phyloP scores from a whole-genome alignment of 2,113 vertebrate species.

The Coptodon bakossiorum region DNA sequence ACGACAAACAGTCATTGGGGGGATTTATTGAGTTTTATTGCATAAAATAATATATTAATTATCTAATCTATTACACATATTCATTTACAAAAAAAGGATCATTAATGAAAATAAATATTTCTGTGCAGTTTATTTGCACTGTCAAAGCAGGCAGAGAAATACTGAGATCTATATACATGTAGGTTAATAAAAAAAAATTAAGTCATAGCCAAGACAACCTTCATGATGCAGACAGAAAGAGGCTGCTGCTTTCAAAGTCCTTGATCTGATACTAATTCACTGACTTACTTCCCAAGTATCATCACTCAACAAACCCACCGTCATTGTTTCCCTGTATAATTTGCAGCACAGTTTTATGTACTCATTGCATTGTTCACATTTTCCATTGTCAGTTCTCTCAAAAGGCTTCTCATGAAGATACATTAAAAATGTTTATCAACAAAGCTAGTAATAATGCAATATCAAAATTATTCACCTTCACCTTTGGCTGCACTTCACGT shows the following conservation, averaged over 20 bases:
- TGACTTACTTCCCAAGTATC: not conserved
- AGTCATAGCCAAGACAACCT: not conserved
- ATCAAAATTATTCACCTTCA: not conserved
- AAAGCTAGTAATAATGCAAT: constrained; percentile 1
- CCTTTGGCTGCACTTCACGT: constrained; percentile 23
- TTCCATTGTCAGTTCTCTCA: not conserved
- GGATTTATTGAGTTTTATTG: constrained; percentile 50
- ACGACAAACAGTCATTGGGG: not conserved
- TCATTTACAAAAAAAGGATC: constrained; percentile 53
- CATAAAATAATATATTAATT: constrained; percentile 47
- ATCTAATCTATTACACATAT: constrained; percentile 48
- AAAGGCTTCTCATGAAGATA: not conserved
- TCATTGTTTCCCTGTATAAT: not conserved
- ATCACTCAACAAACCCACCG: not conserved
- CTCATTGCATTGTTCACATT: constrained; percentile 2
- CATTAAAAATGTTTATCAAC: not conserved
- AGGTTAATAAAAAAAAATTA: not conserved
- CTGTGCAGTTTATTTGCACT: constrained; percentile 44
- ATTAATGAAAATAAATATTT: constrained; percentile 70
- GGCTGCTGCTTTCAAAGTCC: not conserved
- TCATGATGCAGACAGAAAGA: not conserved
- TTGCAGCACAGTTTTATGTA: not conserved
- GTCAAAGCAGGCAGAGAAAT: constrained; percentile 35
- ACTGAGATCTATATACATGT: not conserved
- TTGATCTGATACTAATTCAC: not conserved